A percentile compares a stretch with the other conserved stretches of the same genome.
These are phyloP conservation scores for Egretta garzetta DNA, from an alignment of 2,113 vertebrate species.

Conservation along the genomic window DNA sequence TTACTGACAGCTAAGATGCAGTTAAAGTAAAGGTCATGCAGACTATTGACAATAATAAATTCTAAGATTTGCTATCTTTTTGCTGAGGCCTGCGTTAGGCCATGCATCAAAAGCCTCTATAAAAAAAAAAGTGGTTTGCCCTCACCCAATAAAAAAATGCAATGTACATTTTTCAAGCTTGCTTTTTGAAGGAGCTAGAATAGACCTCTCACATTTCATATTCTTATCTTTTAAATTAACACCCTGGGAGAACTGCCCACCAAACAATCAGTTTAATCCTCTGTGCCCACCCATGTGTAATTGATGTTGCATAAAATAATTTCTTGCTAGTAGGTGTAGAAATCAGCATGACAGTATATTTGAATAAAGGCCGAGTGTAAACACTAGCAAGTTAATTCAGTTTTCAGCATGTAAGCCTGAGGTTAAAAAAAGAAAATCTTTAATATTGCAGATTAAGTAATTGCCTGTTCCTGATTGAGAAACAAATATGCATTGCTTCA, in stretches of 20 bases:
- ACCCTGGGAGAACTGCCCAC: background rate
- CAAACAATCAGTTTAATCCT: background rate
- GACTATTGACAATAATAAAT: slow-evolving; percentile 84
- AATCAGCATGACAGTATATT: background rate
- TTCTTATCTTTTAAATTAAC: slow-evolving; percentile 31
- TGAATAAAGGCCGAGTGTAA: slow-evolving; percentile 32
- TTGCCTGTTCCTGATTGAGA: slow-evolving; percentile 15
- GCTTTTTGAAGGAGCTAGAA: slow-evolving; percentile 25
- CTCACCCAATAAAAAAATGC: slow-evolving; percentile 39
- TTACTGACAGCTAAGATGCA: slow-evolving; percentile 80
- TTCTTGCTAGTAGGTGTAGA: slow-evolving; percentile 3
- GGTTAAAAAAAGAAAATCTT: background rate
- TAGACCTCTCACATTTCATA: background rate
- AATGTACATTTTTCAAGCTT: slow-evolving; percentile 45
- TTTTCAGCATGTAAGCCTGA: background rate
- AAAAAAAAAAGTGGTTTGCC: background rate
- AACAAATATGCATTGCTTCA: background rate
- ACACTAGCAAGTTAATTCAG: background rate
- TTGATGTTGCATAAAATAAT: slow-evolving; percentile 17
- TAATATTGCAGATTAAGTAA: slow-evolving; percentile 15
- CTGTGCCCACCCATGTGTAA: background rate
- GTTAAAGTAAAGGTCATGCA: slow-evolving; percentile 82
- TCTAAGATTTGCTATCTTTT: slow-evolving; percentile 80
- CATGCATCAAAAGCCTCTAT: slow-evolving; percentile 66
- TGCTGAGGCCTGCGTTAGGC: slow-evolving; percentile 59